Evolutionary conservation across 2,113 vertebrate species (phyloP), one percentile per base, ranked within the genome.

Genomic region (Lipophrys pholis): DNA sequence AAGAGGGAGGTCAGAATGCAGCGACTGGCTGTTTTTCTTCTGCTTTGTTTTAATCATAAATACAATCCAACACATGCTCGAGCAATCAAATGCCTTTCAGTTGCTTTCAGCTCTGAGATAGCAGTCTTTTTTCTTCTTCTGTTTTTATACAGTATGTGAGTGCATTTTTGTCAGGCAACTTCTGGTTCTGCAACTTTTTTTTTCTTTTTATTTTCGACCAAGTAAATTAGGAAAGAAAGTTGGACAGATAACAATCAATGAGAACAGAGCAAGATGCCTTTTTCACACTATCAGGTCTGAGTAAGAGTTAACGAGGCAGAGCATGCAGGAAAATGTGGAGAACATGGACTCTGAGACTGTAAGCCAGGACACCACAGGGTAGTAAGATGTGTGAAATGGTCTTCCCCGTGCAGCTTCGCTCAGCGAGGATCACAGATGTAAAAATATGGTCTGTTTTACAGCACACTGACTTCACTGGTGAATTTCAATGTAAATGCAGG

Each of bases 261-360:
- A 74, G 70, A 72, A 51, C 40, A 36, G 49, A 51, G 56, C 51
- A 56, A 89, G 67, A 87, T 75, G 87, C 85, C 64, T 73, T 81
- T 30, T 83, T 89, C 76, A 68, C 80, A 64, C 82, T 69, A 66
- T 81, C 63, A 75, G 82, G 79, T 90, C 89, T 82, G 77, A 73
- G 60, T 64, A 77, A 67, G 84, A 91, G 80, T 85, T 90, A 93
- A 93, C 90, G 83, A 92, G 87, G 87, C 84, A 73, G 58, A 76
- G 73, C 84, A 40, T 63, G n/a, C 76, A 68, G 72, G 73, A 71
- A 73, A 78, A 82, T 68, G 68, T 69, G 75, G 63, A 74, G 67
- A 87, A 81, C 76, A 76, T 51, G 78, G 86, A 84, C 80, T 66
- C 58, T 21, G 66, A 80, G 64, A 78, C 70, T 61, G 77, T 81